A percentile compares a stretch with the other conserved stretches of the same genome.
phyloP scores from a whole-genome alignment of 1,140 invertebrate genomes.

The Medauroidea extradentata region DNA sequence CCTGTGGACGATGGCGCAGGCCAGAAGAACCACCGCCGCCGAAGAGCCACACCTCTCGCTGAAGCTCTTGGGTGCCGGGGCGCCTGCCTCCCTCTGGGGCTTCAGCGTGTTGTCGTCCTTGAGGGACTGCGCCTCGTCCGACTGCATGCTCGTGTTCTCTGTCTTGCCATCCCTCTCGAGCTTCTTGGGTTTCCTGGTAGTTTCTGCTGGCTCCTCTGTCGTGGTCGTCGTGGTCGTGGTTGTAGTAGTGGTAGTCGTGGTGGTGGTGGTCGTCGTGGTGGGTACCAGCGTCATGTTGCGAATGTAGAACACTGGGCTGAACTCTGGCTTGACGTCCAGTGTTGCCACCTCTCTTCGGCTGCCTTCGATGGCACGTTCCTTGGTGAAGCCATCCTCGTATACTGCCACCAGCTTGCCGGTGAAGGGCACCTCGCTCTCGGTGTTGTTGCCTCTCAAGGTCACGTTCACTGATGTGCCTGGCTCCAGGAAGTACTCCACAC shows the following conservation, averaged over 20 bases:
- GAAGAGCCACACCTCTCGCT: background rate
- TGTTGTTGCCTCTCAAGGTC: slow-evolving; percentile 64
- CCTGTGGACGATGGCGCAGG: background rate
- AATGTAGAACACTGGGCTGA: slow-evolving; percentile 67
- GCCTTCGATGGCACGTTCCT: slow-evolving; percentile 49
- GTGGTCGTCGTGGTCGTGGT: slow-evolving; percentile 4
- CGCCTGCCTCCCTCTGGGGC: too few relatives aligned
- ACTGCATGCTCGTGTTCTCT: slow-evolving; percentile 1
- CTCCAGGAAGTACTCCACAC: slow-evolving; percentile 56
- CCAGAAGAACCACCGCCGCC: background rate
- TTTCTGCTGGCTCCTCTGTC: background rate
- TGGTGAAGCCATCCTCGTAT: slow-evolving; percentile 57
- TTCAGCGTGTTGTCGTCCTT: background rate
- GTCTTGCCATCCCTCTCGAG: background rate
- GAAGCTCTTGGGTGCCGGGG: too few relatives aligned
- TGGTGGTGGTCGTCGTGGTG: slow-evolving; percentile 66
- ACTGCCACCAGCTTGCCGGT: slow-evolving; percentile 61
- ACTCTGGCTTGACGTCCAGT: slow-evolving; percentile 58
- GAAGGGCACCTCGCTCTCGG: slow-evolving; percentile 66
- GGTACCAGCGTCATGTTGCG: slow-evolving; percentile 69
- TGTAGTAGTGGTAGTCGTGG: slow-evolving; percentile 56
- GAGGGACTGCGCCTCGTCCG: slow-evolving; percentile 6
- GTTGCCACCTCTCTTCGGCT: slow-evolving; percentile 53
- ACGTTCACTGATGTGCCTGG: slow-evolving; percentile 76
- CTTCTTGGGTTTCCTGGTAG: background rate